Conservation (phyloP, 1,140 invertebrate species). For the Bombus cullumanus region DNA sequence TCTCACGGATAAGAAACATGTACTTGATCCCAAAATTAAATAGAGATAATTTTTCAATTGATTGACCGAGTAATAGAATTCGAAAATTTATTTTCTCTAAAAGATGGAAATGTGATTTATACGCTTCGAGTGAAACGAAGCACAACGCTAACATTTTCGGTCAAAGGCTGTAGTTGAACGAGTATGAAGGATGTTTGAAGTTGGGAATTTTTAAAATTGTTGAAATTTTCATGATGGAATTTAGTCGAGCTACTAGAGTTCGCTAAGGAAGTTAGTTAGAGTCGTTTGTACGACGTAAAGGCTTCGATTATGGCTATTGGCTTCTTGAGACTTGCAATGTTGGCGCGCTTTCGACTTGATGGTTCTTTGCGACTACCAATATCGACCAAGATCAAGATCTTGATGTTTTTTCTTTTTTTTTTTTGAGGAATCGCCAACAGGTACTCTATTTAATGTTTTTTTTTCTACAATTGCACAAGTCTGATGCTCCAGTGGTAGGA, state of each 20-base stretch:
- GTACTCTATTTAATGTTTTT: conserved; percentile 41
- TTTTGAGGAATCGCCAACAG: conserved; percentile 15
- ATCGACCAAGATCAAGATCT: not conserved
- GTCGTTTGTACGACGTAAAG: not conserved
- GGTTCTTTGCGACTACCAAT: not conserved
- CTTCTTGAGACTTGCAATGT: not conserved
- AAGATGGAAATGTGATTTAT: not conserved
- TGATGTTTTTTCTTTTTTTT: not conserved
- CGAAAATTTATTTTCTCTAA: not conserved
- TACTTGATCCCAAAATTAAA: not conserved
- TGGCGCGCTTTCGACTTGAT: not conserved
- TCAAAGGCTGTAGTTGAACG: not conserved
- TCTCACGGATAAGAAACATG: too few relatives aligned
- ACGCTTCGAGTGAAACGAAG: too few relatives aligned
- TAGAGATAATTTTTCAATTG: not conserved
- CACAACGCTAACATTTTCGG: not conserved
- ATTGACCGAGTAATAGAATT: not conserved
- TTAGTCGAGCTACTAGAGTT: not conserved
- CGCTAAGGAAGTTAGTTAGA: not conserved
- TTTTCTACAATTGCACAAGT: conserved; percentile 42
- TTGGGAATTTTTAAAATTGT: not conserved
- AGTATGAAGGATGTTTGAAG: not conserved
- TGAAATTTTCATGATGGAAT: not conserved
- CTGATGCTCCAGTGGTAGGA: conserved; percentile 13
- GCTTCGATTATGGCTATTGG: not conserved